These are phyloP conservation scores for Callocephalon fimbriatum DNA, from an alignment of 2,113 vertebrate genomes.

Conservation along the genomic window DNA sequence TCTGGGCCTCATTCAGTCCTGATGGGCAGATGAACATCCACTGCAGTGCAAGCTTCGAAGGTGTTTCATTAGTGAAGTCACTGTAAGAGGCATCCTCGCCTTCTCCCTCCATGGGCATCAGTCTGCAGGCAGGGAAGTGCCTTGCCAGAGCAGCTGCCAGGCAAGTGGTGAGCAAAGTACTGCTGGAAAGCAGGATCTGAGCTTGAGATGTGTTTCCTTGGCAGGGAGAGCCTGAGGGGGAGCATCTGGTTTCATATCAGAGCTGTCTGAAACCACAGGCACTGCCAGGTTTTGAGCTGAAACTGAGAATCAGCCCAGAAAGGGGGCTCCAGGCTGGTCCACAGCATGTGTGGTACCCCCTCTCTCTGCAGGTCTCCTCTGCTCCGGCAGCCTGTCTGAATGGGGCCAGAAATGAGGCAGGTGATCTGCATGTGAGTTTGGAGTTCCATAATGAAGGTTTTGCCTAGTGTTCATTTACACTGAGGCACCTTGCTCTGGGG, in stretches of 20 bases:
- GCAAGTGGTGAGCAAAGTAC: not conserved
- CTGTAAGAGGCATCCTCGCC: fast-evolving
- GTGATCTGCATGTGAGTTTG: not conserved
- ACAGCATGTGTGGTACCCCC: fast-evolving
- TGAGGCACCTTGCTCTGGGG: not conserved
- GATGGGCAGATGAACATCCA: fast-evolving
- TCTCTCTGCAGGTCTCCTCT: not conserved
- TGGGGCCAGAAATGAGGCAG: not conserved
- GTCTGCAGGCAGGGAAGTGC: not conserved
- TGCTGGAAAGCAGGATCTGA: not conserved
- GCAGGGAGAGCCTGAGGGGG: not conserved
- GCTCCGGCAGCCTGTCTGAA: fast-evolving
- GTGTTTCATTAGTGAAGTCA: not conserved
- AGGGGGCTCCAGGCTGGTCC: not conserved
- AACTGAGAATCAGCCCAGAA: not conserved
- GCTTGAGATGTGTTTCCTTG: not conserved
- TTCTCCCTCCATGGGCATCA: not conserved
- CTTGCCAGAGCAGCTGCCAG: not conserved
- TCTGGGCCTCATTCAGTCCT: not conserved
- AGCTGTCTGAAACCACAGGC: not conserved
- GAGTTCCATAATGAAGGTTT: not conserved
- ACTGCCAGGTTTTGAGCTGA: not conserved
- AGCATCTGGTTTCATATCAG: constrained; percentile 2
- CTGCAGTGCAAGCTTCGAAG: fast-evolving
- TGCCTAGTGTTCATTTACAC: not conserved